phyloP scores from a whole-genome alignment of 2,113 vertebrate genomes.

The Limnothrissa miodon region DNA sequence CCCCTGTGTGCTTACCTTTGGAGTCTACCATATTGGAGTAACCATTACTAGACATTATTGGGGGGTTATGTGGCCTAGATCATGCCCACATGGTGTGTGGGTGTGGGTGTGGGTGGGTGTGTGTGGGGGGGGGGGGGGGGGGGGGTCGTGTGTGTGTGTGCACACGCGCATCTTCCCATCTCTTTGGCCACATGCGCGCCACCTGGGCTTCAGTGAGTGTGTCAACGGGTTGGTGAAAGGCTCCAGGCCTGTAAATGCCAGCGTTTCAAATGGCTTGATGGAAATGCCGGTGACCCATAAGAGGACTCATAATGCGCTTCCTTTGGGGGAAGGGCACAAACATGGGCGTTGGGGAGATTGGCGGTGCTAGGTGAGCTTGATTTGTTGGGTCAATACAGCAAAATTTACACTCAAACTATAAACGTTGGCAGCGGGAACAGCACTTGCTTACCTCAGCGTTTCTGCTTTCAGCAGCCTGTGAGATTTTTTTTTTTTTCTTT shows the following conservation, averaged over 20 bases:
- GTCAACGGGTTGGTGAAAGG: background rate
- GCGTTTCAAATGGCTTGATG: conserved; percentile 51
- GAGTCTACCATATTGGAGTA: too few relatives aligned
- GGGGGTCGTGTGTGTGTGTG: background rate
- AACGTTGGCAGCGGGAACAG: conserved; percentile 49
- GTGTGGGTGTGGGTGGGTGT: too few relatives aligned
- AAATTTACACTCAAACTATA: conserved; percentile 52
- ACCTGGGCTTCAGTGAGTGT: background rate
- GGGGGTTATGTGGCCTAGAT: too few relatives aligned
- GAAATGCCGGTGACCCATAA: conserved; percentile 47
- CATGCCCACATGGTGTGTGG: too few relatives aligned
- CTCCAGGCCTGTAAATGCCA: conserved; percentile 46
- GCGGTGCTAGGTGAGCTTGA: conserved; percentile 31
- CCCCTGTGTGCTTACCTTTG: too few relatives aligned
- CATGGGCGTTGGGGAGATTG: conserved; percentile 16
- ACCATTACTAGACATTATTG: too few relatives aligned
- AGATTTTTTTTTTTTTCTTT: conserved; percentile 1
- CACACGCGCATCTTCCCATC: background rate
- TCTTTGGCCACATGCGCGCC: background rate
- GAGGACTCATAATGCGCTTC: conserved; percentile 34
- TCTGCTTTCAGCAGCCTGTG: conserved; percentile 43
- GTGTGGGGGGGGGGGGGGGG: too few relatives aligned
- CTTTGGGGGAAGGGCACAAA: conserved; percentile 16
- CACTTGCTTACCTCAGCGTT: conserved; percentile 59
- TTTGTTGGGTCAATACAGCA: conserved; percentile 55